phyloP scores from a whole-genome alignment of 2,797 vertebrate genomes.

The Scyliorhinus canicula region DNA sequence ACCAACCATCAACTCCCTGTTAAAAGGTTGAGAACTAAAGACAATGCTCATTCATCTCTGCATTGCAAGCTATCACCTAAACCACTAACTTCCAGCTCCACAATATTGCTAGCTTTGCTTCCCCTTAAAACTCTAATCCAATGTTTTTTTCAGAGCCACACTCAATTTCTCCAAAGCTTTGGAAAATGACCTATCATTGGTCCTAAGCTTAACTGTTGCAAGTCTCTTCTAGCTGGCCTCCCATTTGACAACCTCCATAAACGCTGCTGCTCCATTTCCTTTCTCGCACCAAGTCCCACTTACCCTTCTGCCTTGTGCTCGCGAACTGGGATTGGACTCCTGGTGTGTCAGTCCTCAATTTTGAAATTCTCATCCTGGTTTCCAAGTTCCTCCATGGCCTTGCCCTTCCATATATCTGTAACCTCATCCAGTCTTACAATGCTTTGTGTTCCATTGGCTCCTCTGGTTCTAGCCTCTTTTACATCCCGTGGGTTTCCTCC shows the following conservation, averaged over 20 bases:
- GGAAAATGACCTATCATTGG: neutral
- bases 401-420: neutral
- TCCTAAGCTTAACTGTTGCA: neutral
- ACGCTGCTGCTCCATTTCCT: neutral
- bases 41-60: neutral
- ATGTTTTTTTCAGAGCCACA: neutral
- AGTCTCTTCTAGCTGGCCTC: neutral
- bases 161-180: neutral
- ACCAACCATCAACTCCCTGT: neutral
- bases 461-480: neutral
- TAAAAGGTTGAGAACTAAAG: neutral
- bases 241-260: neutral
- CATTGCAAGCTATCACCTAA: neutral
- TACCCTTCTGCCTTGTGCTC: neutral
- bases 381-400: neutral
- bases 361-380: neutral
- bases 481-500: too few relatives aligned
- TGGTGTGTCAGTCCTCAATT: neutral
- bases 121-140: neutral
- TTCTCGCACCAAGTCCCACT: neutral
- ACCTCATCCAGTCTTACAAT: neutral
- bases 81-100: neutral
- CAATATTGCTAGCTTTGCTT: neutral
- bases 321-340: neutral
- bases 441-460: neutral